phyloP scores from a whole-genome alignment of 2,113 vertebrate species.

The Paramormyrops kingsleyae region DNA sequence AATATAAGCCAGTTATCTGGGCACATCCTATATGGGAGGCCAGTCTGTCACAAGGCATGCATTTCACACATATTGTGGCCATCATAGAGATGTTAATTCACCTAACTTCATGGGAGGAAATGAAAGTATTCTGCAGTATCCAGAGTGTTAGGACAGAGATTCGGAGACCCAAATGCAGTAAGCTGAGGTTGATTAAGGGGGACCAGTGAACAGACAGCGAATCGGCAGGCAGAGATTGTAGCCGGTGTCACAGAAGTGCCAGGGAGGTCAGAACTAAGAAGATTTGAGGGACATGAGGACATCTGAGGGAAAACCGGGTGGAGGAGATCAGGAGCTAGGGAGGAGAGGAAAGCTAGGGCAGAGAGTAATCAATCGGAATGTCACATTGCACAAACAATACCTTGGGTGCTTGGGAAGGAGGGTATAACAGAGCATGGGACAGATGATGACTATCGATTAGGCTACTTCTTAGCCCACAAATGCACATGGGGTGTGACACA shows the following conservation, averaged over 20 bases:
- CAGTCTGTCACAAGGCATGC: background rate
- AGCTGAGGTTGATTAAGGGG: background rate
- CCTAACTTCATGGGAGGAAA: background rate
- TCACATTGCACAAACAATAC: background rate
- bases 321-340: background rate
- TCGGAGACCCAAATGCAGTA: background rate
- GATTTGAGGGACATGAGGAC: background rate
- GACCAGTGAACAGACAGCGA: background rate
- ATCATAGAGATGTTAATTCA: background rate
- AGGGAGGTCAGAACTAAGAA: background rate
- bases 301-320: background rate
- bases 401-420: background rate
- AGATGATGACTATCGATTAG: background rate
- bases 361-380: background rate
- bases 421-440: background rate
- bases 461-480: background rate
- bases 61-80: background rate
- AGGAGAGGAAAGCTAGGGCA: background rate
- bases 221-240: background rate
- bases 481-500: background rate
- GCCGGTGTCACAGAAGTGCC: background rate
- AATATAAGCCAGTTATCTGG: background rate
- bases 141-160: background rate
- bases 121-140: background rate
- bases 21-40: background rate